Evolutionary conservation across 2,888 invertebrate genomes (phyloP), one percentile per base, ranked within the genome.

Genomic region (Platycheirus albimanus): DNA sequence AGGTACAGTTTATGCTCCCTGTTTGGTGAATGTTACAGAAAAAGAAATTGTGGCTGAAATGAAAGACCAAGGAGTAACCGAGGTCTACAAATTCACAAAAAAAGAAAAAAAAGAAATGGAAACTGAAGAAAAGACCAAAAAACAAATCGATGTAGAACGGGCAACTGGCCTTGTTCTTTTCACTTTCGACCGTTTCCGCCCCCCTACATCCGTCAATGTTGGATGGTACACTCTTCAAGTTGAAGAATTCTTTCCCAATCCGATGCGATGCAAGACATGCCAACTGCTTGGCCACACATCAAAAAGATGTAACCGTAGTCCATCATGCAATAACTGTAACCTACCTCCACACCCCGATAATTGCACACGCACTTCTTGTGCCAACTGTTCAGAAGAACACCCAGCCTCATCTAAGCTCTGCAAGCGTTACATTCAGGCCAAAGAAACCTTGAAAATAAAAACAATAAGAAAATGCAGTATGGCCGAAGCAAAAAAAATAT

Each of bases 301-400:
- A 1, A 45, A 45, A 19, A 45, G 45, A 11, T 19, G 10, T 13
- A 45, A 19, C 19, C 15, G 19, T 7, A 33, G 10, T 11, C 45
- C 10, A 19, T 11, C 38, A 28, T 70, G 70, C 8, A 45, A 28
- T 11, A 13, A 1, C 8, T 47, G 56, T n/a, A 56, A 69, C 11
- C 69, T 56, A 0, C 54, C 56, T 2, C 33, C 30, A 8, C 45
- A 20, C 36, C 1, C 33, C n/a, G 45, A 38, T 28, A 47, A 7
- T 11, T 66, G 66, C 8, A 52, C 69, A 38, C 36, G 36, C 45
- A 56, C 17, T 11, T 33, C 13, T 15, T 66, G 64, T 41, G 64
- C 20, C 2, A 24, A 66, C 17, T 64, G 64, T 47, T 2, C 49
- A 13, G 38, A 41, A 33, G n/a, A 33, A 7, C 64, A 49, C 17